Conservation (phyloP, 2,113 vertebrate species). For the Paedocypris sp. region DNA sequence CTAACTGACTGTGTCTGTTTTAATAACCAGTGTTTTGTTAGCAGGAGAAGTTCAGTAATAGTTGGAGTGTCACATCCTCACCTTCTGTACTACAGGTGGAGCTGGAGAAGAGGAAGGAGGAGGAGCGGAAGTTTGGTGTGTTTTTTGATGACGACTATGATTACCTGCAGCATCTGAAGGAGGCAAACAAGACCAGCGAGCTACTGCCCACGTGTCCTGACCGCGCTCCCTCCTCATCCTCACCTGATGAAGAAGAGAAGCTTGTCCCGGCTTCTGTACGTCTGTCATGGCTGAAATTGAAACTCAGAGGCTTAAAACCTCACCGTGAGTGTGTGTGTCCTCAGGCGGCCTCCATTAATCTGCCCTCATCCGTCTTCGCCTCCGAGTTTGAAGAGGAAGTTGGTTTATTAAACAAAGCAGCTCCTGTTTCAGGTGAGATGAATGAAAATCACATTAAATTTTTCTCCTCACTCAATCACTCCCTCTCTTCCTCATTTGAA, state of each 20-base stretch:
- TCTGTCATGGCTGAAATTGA: too few relatives aligned
- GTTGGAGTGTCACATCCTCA: too few relatives aligned
- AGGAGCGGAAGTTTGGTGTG: conserved; percentile 81
- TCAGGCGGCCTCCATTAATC: conserved; percentile 71
- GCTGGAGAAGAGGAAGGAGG: conserved; percentile 64
- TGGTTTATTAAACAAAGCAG: conserved; percentile 94
- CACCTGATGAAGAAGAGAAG: too few relatives aligned
- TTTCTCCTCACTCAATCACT: not conserved
- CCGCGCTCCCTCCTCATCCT: too few relatives aligned
- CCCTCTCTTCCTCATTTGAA: not conserved
- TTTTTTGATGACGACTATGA: conserved; percentile 95
- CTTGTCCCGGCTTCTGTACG: too few relatives aligned
- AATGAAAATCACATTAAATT: not conserved
- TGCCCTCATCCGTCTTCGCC: conserved; percentile 94
- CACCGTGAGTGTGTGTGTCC: too few relatives aligned
- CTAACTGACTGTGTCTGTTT: too few relatives aligned
- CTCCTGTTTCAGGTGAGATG: conserved; percentile 79
- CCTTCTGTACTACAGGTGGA: conserved; percentile 44
- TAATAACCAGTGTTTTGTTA: too few relatives aligned
- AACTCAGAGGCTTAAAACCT: too few relatives aligned
- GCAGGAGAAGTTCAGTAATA: too few relatives aligned
- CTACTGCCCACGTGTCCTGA: conserved; percentile 72
- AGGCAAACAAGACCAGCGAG: conserved; percentile 60
- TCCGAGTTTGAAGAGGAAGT: conserved; percentile 94
- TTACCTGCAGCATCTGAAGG: conserved; percentile 92